Evolutionary conservation across 2,113 vertebrate species (phyloP), one percentile per base, ranked within the genome.

Genomic region (Bufo bufo): DNA sequence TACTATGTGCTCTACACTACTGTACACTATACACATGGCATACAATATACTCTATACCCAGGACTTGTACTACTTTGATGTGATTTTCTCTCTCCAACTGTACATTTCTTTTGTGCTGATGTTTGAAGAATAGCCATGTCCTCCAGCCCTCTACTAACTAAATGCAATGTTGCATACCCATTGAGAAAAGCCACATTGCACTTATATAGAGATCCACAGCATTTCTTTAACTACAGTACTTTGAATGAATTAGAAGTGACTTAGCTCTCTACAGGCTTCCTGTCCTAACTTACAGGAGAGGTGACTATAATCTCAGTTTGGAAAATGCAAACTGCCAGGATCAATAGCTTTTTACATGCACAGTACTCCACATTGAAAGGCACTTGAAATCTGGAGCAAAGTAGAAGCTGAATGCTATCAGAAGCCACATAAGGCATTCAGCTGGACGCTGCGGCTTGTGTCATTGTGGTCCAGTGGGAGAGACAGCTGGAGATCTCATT

Each of bases 401-500:
- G 17, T 20, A 49, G 33, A 84, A 3, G n/a, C 47, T 84, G n/a
- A 23, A 11, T 33, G 58, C 56, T 45, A 17, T 45, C 9, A 81
- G 85, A 63, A 71, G 49, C 9, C 50, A 72, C 78, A 87, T 56
- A 72, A 58, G 61, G 86, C 65, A 77, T 65, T 66, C n/a, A 52
- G 59, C 50, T n/a, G 86, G 16, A 69, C 13, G 63, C 77, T 82
- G 78, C 78, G 16, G 86, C 72, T 71, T 78, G 50, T 78, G 69
- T 79, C 47, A 52, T 56, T 74, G 20, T 66, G 19, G 23, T 59
- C 83, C 75, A 69, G 58, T 9, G 85, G 66, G 45, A 86, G 20
- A 86, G 47, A 69, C 75, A 86, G 85, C 85, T 77, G 72, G 84
- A 86, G 61, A 81, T 80, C 77, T 71, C 61, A 87, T 87, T 87